These are phyloP conservation scores for Drosophila nikananu DNA, from an alignment of 1,140 invertebrate species.

Conservation along the genomic window DNA sequence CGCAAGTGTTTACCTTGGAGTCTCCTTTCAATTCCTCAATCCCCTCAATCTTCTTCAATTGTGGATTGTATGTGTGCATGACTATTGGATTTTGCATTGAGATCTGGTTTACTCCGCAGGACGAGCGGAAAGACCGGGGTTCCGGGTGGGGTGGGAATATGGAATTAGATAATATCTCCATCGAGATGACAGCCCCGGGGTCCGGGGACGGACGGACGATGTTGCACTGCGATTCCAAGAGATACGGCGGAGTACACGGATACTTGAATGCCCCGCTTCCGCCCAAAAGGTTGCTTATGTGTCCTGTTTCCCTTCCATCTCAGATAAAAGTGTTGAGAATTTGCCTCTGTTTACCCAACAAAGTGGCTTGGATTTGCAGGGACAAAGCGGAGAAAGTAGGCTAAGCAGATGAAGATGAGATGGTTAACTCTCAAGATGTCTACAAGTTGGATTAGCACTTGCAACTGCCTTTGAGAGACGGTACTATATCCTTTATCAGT, in stretches of 20 bases:
- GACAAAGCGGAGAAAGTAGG: background rate
- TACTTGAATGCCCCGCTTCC: slow-evolving; percentile 27
- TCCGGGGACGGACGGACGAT: background rate
- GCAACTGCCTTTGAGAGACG: slow-evolving; percentile 5
- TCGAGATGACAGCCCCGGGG: slow-evolving; percentile 40
- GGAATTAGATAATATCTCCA: slow-evolving; percentile 52
- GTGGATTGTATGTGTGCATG: slow-evolving; percentile 76
- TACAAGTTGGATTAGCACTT: slow-evolving; percentile 41
- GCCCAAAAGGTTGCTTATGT: slow-evolving; percentile 33
- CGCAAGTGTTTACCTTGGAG: slow-evolving; percentile 79
- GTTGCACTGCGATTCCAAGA: slow-evolving; percentile 23
- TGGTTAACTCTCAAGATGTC: slow-evolving; percentile 43
- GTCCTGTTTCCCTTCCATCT: slow-evolving; percentile 34
- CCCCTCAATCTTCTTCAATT: slow-evolving; percentile 63
- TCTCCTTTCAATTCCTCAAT: slow-evolving; percentile 71
- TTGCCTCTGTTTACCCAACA: slow-evolving; percentile 45
- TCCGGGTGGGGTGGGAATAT: slow-evolving; percentile 34
- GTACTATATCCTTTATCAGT: slow-evolving; percentile 5
- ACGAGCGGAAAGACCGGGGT: background rate
- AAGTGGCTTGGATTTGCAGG: slow-evolving; percentile 35
- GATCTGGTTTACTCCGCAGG: slow-evolving; percentile 12
- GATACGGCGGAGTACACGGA: slow-evolving; percentile 20
- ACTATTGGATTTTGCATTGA: slow-evolving; percentile 80
- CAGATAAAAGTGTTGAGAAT: slow-evolving; percentile 47
- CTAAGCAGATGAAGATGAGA: slow-evolving; percentile 46